Base-by-base conservation (phyloP, 2,797 vertebrate genomes). In the Labeo calbasu region DNA sequence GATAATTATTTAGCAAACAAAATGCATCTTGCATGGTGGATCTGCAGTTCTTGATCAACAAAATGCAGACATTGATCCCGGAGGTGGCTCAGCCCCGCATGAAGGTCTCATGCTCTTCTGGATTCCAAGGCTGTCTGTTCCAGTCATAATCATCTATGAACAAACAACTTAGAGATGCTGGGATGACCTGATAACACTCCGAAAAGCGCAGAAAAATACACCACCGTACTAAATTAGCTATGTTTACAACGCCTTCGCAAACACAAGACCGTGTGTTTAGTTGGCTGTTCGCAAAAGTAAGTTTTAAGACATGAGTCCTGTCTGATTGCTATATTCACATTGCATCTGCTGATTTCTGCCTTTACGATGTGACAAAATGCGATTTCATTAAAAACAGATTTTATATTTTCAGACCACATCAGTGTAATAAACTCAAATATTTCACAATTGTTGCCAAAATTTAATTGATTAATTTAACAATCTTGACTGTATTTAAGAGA, bases 11-110 rank as follows among this genome's bases (percentile, higher is more conserved):
- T 73, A 92, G 92, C 92, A 91, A 91, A 92, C 63, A 14, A 92
- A 93, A 94, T 93, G 92, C 91, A 93, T 94, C 92, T 92, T 93
- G 90, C 93, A 93, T 92, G 93, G 92, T 92, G 84, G 89, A 89
- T 92, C 91, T 89, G 89, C 65, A 28, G 85, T 90, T 89, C 90
- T 87, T 85, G 89, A 93, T 91, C 90, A 88, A 91, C 91, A 93
- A 93, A 94, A 93, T 93, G 91, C 90, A 89, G 86, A 92, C 93
- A 93, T 93, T 94, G 94, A 94, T 93, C 88, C 78, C 66, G 25
- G 93, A 93, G 91, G 92, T 94, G 88, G 89, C 90, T 89, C 66
- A 85, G 43, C 88, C 84, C 86, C 92, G 87, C 92, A 91, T 92
- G 92, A 89, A 93, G 92, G 92, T 94, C 94, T 85, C 93, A 93